Base-by-base conservation (phyloP, 2,113 vertebrate genomes). In the Sporophila hypoxantha region DNA sequence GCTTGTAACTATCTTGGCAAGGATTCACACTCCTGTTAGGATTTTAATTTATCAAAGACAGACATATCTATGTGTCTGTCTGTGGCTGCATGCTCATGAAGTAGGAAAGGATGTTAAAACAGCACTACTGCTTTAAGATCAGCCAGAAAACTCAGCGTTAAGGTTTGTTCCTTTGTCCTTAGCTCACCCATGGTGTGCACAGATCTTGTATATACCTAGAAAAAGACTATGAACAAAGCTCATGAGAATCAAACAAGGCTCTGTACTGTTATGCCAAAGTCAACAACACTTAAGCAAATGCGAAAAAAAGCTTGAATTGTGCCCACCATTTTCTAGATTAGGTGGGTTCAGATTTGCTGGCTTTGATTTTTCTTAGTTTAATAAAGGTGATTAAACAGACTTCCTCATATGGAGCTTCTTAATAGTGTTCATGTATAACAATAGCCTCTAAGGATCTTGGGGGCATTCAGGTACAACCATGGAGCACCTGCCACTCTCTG, bases 41-140 rank as follows among this genome's bases (percentile, higher is more conserved):
- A 95, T 95, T 92, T 89, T 82, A 96, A 96, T 95, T 97, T 94
- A 95, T 93, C 94, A 88, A 90, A 96, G 91, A 75, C 90, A 96
- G 93, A 85, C 68, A 14, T 89, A 93, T 93, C 96, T 96, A 95
- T 95, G 93, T 96, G 94, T 96, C 94, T 94, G 70, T 91, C 90
- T 91, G 49, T 14, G 57, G 71, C 71, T 84, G 55, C 86, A 81
- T 46, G 57, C 36, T 91, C 73, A 50, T 90, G 95, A 93, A 96
- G 93, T 84, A 78, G 86, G 71, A 95, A 94, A 93, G 68, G 56
- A 90, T 88, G 76, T 92, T 94, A 95, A 94, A 94, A 92, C 65
- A 87, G 59, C 84, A 87, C 65, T 84, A 89, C 47, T 70, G 60
- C 21, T 84, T 89, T 89, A 93, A 92, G 60, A 93, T 37, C 73